Percentiles rank a stretch among this genome's conserved stretches.
phyloP scores from a whole-genome alignment of 2,797 vertebrate species.

The Cephalopachus bancanus region DNA sequence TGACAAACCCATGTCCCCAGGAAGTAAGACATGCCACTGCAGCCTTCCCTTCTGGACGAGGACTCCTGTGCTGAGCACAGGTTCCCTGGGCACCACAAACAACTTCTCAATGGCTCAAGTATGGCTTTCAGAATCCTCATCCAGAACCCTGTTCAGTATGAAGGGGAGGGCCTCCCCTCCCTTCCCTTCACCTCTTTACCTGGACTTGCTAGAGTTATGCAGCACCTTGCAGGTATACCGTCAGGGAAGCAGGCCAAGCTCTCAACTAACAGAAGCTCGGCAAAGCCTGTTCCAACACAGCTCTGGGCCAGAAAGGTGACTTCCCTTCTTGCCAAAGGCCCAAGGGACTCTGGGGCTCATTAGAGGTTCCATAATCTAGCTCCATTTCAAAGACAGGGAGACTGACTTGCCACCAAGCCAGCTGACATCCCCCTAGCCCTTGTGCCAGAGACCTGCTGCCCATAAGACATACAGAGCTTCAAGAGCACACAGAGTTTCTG shows the following conservation, averaged over 20 bases:
- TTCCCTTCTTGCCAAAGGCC: neutral
- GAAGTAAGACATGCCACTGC: neutral
- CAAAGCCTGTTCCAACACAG: neutral
- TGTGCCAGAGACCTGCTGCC: neutral
- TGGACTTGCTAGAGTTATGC: neutral
- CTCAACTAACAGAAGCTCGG: neutral
- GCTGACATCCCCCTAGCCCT: neutral
- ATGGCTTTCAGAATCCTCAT: neutral
- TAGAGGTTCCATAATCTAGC: neutral
- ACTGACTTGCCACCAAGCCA: neutral
- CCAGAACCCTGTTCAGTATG: neutral
- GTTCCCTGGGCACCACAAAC: neutral
- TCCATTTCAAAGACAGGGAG: neutral
- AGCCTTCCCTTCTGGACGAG: neutral
- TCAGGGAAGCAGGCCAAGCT: neutral
- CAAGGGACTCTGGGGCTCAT: neutral
- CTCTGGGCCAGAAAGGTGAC: neutral
- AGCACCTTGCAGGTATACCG: neutral
- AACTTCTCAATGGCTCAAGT: neutral
- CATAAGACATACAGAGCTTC: too few species aligned
- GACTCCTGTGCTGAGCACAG: neutral
- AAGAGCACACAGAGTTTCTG: too few species aligned
- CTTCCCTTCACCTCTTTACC: neutral
- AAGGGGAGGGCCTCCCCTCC: neutral
- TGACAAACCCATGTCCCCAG: neutral